Percentiles rank a stretch among this genome's conserved stretches.
These are phyloP conservation scores for Drosophila mulleri DNA, from an alignment of 2,888 invertebrate genomes.

Conservation along the genomic window DNA sequence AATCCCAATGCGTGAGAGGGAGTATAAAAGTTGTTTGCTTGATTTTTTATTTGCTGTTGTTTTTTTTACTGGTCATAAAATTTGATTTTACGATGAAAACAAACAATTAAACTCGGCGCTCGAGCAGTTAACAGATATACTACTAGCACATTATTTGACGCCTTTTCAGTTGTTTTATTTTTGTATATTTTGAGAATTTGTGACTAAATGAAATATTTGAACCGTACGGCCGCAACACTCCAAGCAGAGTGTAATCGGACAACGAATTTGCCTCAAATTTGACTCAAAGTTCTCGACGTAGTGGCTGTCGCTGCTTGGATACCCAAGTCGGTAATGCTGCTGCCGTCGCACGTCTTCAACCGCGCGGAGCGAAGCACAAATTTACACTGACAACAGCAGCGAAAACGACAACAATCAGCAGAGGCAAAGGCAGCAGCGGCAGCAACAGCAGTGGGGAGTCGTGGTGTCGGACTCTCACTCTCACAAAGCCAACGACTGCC, in stretches of 20 bases:
- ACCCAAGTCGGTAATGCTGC: constrained; percentile 40
- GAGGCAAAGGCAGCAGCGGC: constrained; percentile 48
- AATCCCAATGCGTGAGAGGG: constrained; percentile 58
- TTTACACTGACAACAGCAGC: constrained; percentile 85
- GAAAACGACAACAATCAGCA: constrained; percentile 56
- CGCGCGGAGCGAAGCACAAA: constrained; percentile 85
- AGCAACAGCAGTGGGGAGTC: constrained; percentile 68
- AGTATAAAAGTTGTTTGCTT: constrained; percentile 39
- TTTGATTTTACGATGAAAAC: constrained; percentile 84
- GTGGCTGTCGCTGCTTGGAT: constrained; percentile 34
- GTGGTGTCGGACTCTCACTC: constrained; percentile 58
- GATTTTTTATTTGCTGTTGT: constrained; percentile 58
- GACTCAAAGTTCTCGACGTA: constrained; percentile 50
- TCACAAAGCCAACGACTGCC: constrained; percentile 28
- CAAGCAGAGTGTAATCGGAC: constrained; percentile 38
- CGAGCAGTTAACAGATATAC: constrained; percentile 69
- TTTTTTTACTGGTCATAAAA: constrained; percentile 81
- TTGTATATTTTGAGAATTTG: constrained; percentile 15
- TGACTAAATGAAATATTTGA: constrained; percentile 31
- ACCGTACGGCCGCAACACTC: constrained; percentile 40
- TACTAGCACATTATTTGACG: constrained; percentile 22
- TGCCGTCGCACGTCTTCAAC: constrained; percentile 80
- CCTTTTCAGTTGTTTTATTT: constrained; percentile 11
- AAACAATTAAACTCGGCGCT: constrained; percentile 83
- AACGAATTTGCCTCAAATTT: constrained; percentile 22